Evolutionary conservation across 1,140 invertebrate genomes (phyloP), one percentile per base, ranked within the genome.

Genomic region (Pentalonia nigronervosa): DNA sequence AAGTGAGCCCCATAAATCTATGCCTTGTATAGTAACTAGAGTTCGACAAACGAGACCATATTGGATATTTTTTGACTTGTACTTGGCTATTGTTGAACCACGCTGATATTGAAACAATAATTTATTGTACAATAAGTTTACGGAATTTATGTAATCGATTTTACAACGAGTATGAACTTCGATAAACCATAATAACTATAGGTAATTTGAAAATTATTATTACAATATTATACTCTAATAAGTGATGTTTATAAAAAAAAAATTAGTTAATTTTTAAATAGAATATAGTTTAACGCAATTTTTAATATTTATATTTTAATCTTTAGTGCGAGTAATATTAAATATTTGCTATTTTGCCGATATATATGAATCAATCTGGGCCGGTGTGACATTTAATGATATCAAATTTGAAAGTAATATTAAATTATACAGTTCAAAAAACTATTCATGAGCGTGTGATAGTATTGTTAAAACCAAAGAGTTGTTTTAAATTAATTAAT

Each of bases 1-100:
- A 60, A 45, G 36, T 36, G 8, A 90, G 30, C 48, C 34, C 89
- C 36, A 60, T 90, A 90, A 90, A 90, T 90, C 89, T 90, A 60
- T 90, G 34, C 21, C 53, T 90, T 17, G 53, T 25, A 60, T 23
- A 36, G 30, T 11, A 30, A 60, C 89, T 0, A 41, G 30, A 21
- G 89, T 56, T 47, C 14, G 53, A 60, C 53, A 47, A 90, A 90
- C 36, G 50, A 60, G 53, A 90, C 21, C 14, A 53, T 90, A 41
- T 41, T 90, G 30, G 23, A 90, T 60, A 60, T 53, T 53, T 89
- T 89, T 89, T 53, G 30, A 48, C 48, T 89, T 89, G 36, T 23
- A 14, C 8, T 30, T 34, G 47, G 23, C 20, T 48, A 50, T 88
- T 88, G 36, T 88, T 17, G 36, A 88, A 53, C 21, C 2, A 34